Conservation (phyloP, 2,113 vertebrate species). For the Ornithorhynchus anatinus region DNA sequence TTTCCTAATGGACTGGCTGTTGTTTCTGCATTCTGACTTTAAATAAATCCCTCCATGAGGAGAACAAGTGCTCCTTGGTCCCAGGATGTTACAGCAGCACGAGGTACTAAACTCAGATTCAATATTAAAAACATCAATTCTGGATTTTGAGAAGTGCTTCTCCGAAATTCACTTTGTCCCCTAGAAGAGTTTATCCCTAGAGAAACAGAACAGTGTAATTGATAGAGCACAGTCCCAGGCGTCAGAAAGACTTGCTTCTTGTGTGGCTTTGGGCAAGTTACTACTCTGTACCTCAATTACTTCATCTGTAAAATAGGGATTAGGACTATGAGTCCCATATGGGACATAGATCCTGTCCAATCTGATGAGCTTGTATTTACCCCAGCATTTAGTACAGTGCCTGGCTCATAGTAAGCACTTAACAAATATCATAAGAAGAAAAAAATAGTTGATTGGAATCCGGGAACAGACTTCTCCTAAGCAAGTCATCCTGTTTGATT, state of each 20-base stretch:
- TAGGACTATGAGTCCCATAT: no score
- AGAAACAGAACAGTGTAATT: no score
- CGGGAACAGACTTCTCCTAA: slow-evolving; percentile 8
- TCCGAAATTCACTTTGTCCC: not conserved
- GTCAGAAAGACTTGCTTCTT: no score
- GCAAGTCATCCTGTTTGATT: not conserved
- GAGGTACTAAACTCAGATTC: not conserved
- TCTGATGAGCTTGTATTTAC: no score
- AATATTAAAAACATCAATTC: not conserved
- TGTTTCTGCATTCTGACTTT: not conserved
- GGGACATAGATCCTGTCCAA: no score
- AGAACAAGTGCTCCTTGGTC: not conserved
- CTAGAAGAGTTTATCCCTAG: no score
- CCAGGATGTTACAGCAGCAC: not conserved
- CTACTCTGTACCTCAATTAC: no score
- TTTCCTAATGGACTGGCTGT: not conserved
- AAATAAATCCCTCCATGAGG: slow-evolving; percentile 3
- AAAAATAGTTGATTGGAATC: not conserved
- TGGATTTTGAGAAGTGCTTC: not conserved
- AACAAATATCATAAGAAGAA: not conserved
- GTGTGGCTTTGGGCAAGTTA: no score
- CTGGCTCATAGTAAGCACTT: no score
- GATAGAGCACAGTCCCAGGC: no score
- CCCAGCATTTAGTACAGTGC: no score
- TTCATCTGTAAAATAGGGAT: no score